phyloP scores from a whole-genome alignment of 1,140 invertebrate species.

The Bradynema listronoti region DNA sequence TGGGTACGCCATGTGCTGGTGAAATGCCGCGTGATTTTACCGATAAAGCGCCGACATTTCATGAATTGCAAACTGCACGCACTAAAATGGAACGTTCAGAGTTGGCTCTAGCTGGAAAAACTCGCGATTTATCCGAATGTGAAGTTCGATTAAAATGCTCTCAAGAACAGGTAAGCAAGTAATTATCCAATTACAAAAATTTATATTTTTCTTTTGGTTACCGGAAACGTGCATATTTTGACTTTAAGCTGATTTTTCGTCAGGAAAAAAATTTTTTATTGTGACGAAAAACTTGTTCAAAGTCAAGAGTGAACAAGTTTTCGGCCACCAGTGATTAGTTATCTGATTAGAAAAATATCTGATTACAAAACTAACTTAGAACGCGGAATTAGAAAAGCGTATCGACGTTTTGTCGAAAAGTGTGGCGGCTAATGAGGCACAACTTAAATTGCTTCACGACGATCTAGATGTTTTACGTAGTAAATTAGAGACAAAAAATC shows the following conservation, averaged over 20 bases:
- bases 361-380: too few relatives aligned
- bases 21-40: slow-evolving; percentile 20
- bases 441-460: slow-evolving; percentile 42
- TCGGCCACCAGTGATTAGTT: too few relatives aligned
- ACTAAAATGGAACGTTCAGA: slow-evolving; percentile 43
- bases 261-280: neutral
- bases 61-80: slow-evolving; percentile 40
- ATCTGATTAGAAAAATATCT: too few relatives aligned
- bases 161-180: too few relatives aligned
- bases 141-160: too few relatives aligned
- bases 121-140: slow-evolving; percentile 20
- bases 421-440: slow-evolving; percentile 26
- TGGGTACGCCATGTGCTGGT: too few relatives aligned
- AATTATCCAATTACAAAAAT: too few relatives aligned
- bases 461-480: slow-evolving; percentile 35
- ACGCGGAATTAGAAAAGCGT: slow-evolving; percentile 35
- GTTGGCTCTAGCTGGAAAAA: slow-evolving; percentile 34
- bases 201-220: too few relatives aligned
- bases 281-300: too few relatives aligned
- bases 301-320: too few relatives aligned
- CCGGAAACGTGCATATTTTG: too few relatives aligned
- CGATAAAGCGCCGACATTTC: slow-evolving; percentile 10
- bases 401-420: slow-evolving; percentile 25
- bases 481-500: slow-evolving; percentile 38
- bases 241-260: slow-evolving; percentile 12